phyloP scores from a whole-genome alignment of 2,797 vertebrate species.

The Lateolabrax maculatus region DNA sequence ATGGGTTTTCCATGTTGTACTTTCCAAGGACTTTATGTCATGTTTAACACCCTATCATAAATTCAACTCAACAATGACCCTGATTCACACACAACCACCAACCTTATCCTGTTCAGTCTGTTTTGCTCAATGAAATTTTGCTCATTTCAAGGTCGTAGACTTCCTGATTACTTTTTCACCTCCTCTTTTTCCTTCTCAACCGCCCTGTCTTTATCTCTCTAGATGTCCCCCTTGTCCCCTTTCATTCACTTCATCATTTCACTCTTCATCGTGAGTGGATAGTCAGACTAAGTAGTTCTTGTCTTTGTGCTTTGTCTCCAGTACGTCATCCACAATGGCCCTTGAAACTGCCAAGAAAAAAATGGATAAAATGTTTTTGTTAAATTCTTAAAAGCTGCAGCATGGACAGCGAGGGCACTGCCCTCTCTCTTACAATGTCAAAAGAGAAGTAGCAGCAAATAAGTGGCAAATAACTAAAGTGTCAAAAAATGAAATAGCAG shows the following conservation, averaged over 20 bases:
- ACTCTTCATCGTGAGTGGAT: slow-evolving; percentile 67
- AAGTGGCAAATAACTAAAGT: slow-evolving; percentile 16
- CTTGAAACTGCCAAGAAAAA: slow-evolving; percentile 55
- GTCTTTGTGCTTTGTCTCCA: slow-evolving; percentile 72
- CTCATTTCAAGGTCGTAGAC: slow-evolving; percentile 71
- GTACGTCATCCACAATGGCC: slow-evolving; percentile 60
- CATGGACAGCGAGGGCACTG: slow-evolving; percentile 29
- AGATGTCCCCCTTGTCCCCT: slow-evolving; percentile 60
- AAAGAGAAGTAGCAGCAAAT: slow-evolving; percentile 21
- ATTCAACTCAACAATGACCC: slow-evolving; percentile 68
- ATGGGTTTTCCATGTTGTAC: slow-evolving; percentile 48
- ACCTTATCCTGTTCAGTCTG: slow-evolving; percentile 43
- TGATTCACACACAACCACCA: slow-evolving; percentile 58
- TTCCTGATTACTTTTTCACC: slow-evolving; percentile 51
- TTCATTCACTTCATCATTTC: slow-evolving; percentile 59
- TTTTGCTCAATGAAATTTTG: slow-evolving; percentile 64
- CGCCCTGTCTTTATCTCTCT: slow-evolving; percentile 27
- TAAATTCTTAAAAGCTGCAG: slow-evolving; percentile 30
- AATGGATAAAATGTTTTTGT: slow-evolving; percentile 45
- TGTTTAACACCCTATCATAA: slow-evolving; percentile 74
- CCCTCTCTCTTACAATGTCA: slow-evolving; percentile 60
- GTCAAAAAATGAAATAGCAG: background rate
- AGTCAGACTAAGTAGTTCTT: slow-evolving; percentile 74
- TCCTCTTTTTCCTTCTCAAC: slow-evolving; percentile 6
- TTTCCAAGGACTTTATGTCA: slow-evolving; percentile 70